phyloP scores from a whole-genome alignment of 1,140 invertebrate genomes.

The Drosophila nasuta region DNA sequence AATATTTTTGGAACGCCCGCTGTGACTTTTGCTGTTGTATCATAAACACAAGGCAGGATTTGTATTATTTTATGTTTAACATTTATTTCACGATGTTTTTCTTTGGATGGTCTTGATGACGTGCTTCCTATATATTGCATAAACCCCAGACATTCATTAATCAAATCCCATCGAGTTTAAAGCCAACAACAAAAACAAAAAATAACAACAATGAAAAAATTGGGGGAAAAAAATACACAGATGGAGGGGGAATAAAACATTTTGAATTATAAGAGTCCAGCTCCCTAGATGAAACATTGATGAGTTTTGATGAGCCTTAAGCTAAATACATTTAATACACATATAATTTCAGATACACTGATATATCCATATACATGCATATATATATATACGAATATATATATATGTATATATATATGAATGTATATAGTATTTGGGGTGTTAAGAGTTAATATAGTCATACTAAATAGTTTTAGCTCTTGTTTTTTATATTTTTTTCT shows the following conservation, averaged over 20 bases:
- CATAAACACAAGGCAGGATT: constrained; percentile 54
- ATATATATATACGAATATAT: constrained; percentile 28
- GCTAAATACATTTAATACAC: constrained; percentile 31
- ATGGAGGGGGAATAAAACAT: neutral
- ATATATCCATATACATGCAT: constrained; percentile 31
- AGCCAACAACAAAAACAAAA: constrained; percentile 16
- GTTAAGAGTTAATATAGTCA: constrained; percentile 18
- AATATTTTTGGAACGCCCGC: constrained; percentile 4
- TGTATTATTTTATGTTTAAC: constrained; percentile 63
- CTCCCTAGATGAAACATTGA: constrained; percentile 32
- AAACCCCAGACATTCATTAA: constrained; percentile 53
- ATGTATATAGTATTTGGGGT: constrained; percentile 19
- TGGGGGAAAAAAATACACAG: neutral
- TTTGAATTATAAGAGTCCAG: constrained; percentile 32
- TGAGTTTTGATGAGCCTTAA: constrained; percentile 10
- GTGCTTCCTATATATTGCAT: constrained; percentile 26
- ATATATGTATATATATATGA: constrained; percentile 24
- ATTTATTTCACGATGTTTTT: constrained; percentile 72
- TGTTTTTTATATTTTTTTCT: constrained; percentile 11
- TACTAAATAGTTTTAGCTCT: constrained; percentile 18
- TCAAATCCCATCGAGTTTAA: constrained; percentile 31
- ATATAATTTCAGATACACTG: constrained; percentile 33
- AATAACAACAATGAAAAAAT: neutral
- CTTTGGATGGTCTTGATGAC: constrained; percentile 40
- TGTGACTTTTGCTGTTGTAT: constrained; percentile 14